Evolutionary conservation across 1,140 invertebrate genomes (phyloP), one percentile per base, ranked within the genome.

Genomic region (Chrysopa pallens): DNA sequence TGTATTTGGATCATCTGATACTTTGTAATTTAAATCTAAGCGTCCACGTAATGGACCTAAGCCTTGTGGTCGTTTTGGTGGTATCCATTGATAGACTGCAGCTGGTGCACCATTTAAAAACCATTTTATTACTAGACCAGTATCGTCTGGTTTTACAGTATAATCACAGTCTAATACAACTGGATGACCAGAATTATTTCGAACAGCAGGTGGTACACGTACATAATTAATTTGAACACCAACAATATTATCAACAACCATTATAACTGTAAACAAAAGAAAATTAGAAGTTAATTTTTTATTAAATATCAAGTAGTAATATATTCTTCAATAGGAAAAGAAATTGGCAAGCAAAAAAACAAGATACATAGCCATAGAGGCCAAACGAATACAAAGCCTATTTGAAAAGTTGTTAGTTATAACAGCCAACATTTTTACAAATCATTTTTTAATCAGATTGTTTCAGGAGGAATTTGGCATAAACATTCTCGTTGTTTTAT

Each of bases 61-160:
- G 38, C 61, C 67, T 44, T 66, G 60, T 12, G 75, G 75, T 39
- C 60, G 58, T 12, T 66, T 51, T 8, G 62, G 57, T 38, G 70
- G 62, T 50, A 79, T 77, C 77, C 77, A 81, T 58, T 80, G 77
- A 53, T 80, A 81, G 7, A 76, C 68, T 4, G 75, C 65, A 23
- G 60, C 49, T 0, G 67, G 63, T 42, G 64, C 62, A 39, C 68
- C 59, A 49, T 77, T 73, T 43, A 75, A 67, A 52, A 66, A 78
- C 78, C 78, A 81, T 57, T 80, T 78, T 9, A 81, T 69, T 9
- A 78, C 74, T 15, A 81, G 55, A 14, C 72, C 71, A 1, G 57
- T 52, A 27, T 66, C 62, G 17, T 68, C 58, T 1, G 70, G 58
- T 40, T 67, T 49, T 8, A 72, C 61, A 3, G 56, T 59, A 53